These are phyloP conservation scores for Anomalospiza imberbis DNA, from an alignment of 2,797 vertebrate genomes.

Conservation along the genomic window DNA sequence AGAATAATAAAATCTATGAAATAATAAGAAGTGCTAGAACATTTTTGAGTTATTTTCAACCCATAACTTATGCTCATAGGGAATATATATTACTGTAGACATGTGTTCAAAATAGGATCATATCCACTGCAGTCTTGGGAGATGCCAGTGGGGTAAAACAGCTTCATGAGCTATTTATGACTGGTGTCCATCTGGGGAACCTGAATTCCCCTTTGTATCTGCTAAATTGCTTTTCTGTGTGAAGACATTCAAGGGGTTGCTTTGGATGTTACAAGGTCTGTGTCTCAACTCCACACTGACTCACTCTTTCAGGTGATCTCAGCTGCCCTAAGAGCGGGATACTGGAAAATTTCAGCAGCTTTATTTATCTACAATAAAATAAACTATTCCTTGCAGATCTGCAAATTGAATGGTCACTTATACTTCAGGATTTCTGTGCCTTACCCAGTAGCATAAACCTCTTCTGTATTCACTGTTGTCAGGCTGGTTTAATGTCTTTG, in stretches of 20 bases:
- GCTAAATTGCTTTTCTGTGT: not conserved
- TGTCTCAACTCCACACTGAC: not conserved
- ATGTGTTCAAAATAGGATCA: not conserved
- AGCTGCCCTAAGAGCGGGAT: not conserved
- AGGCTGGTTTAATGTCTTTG: not conserved
- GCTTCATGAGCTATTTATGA: not conserved
- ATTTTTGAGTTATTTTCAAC: not conserved
- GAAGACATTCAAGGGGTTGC: not conserved
- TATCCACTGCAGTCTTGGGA: not conserved
- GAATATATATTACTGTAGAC: not conserved
- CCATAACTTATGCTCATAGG: not conserved
- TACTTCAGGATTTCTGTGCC: not conserved
- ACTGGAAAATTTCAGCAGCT: not conserved
- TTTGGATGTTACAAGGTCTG: not conserved
- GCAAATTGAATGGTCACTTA: not conserved
- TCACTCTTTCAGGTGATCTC: not conserved
- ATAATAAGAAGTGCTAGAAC: not conserved
- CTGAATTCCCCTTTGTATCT: not conserved
- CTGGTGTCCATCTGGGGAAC: not conserved
- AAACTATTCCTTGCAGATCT: not conserved
- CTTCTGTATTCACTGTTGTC: not conserved
- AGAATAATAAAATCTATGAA: not conserved
- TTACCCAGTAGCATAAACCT: not conserved
- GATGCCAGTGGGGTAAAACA: not conserved
- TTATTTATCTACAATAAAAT: not conserved